A percentile compares a stretch with the other conserved stretches of the same genome.
phyloP scores from a whole-genome alignment of 2,797 vertebrate species.

The Ptychobarbus kaznakovi region DNA sequence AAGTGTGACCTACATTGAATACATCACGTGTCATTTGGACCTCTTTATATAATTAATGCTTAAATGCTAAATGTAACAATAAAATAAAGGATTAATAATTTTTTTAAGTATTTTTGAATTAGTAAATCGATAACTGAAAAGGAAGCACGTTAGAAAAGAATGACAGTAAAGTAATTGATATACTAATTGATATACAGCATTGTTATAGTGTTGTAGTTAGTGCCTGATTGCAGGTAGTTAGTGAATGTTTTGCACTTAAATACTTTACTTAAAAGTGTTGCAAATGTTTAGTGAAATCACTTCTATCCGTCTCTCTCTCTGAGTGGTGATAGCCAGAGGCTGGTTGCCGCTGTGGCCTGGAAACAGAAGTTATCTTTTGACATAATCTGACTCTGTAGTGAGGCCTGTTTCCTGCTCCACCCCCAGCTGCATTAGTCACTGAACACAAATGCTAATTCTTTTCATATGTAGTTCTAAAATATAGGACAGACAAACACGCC shows the following conservation, averaged over 20 bases:
- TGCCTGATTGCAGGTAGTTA: not conserved
- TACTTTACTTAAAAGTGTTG: not conserved
- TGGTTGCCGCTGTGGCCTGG: not conserved
- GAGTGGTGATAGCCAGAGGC: conserved; percentile 14
- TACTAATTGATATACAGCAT: not conserved
- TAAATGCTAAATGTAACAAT: not conserved
- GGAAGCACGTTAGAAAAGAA: not conserved
- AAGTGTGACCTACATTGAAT: not conserved
- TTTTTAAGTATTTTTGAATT: not conserved
- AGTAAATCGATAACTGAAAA: not conserved
- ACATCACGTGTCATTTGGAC: not conserved
- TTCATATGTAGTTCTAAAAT: conserved; percentile 45
- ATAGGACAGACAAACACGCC: conserved; percentile 47
- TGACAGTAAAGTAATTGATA: not conserved
- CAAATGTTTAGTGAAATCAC: not conserved
- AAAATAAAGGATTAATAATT: not conserved
- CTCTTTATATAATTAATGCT: not conserved
- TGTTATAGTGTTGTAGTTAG: not conserved
- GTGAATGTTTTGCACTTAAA: not conserved
- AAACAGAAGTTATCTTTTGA: conserved; percentile 53
- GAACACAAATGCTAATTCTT: conserved; percentile 46
- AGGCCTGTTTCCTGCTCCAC: conserved; percentile 34
- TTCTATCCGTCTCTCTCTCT: not conserved
- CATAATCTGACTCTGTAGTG: conserved; percentile 40
- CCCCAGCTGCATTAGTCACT: conserved; percentile 47